Conservation (phyloP, 1,140 invertebrate genomes). For the Eurosta solidaginis region DNA sequence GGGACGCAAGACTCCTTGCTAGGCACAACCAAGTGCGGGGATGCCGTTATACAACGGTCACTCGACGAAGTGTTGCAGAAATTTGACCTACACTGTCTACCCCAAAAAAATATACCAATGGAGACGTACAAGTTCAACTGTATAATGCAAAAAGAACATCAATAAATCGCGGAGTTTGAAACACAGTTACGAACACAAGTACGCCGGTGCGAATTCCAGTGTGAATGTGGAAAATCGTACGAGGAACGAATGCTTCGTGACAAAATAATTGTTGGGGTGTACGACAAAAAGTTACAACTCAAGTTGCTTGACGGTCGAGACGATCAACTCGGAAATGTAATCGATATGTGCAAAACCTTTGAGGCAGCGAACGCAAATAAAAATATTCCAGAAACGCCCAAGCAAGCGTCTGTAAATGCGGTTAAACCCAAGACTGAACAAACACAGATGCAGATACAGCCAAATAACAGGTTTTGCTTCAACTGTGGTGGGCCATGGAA, state of each 20-base stretch:
- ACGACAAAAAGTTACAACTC: slow-evolving; percentile 30
- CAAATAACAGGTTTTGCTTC: neutral
- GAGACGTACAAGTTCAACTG: slow-evolving; percentile 33
- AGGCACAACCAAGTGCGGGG: neutral
- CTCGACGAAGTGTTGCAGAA: too few relatives aligned
- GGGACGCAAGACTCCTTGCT: neutral
- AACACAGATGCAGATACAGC: neutral
- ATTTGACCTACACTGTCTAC: slow-evolving; percentile 31
- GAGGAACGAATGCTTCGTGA: slow-evolving; percentile 31
- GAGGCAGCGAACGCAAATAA: slow-evolving; percentile 5
- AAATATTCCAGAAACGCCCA: neutral
- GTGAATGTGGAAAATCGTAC: slow-evolving; percentile 21
- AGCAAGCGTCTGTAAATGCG: neutral
- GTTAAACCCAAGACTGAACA: neutral
- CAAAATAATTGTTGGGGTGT: slow-evolving; percentile 21
- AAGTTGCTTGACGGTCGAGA: slow-evolving; percentile 26
- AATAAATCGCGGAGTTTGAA: slow-evolving; percentile 38
- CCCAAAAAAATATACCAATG: slow-evolving; percentile 29
- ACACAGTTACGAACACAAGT: slow-evolving; percentile 29
- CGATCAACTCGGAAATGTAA: neutral
- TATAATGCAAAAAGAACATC: slow-evolving; percentile 30
- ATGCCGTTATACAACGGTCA: neutral
- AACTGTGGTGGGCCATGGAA: neutral
- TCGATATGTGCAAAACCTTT: neutral
- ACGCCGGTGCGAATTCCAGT: slow-evolving; percentile 16